Evolutionary conservation across 2,888 invertebrate genomes (phyloP).

Genomic region (Eristalis arbustorum): DNA sequence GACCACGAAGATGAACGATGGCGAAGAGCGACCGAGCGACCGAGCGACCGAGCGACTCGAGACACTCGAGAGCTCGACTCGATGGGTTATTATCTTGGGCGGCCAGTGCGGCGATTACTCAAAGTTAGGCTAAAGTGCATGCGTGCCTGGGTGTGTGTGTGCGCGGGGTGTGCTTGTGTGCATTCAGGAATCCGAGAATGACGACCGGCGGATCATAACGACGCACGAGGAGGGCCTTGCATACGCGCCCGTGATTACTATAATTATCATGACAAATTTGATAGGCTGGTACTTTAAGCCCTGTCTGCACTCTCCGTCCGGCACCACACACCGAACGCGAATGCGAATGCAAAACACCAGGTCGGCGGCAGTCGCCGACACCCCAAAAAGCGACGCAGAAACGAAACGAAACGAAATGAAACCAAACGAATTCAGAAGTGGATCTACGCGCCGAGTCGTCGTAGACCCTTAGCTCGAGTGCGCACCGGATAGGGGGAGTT

Average conservation of each 20-base stretch:
- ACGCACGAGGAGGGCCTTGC: conserved; percentile 36
- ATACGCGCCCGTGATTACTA: conserved; percentile 62
- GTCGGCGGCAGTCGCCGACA: conserved; percentile 44
- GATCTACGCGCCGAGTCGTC: not conserved
- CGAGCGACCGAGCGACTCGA: not conserved
- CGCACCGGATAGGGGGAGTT: conserved; percentile 28
- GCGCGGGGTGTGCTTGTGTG: not conserved
- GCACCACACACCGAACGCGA: not conserved
- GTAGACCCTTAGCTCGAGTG: too few species aligned
- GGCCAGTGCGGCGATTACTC: conserved; percentile 68
- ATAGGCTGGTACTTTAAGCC: conserved; percentile 52
- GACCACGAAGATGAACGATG: not conserved
- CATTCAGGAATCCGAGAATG: not conserved
- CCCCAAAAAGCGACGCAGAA: conserved; percentile 6
- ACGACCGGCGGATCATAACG: conserved; percentile 27
- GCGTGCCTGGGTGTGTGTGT: conserved; percentile 14
- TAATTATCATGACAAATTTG: conserved; percentile 70
- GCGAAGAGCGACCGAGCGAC: not conserved
- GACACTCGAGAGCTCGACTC: too few species aligned
- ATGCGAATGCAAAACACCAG: not conserved
- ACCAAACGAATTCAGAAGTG: not conserved
- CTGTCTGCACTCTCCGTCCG: conserved; percentile 48
- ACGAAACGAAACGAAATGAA: not conserved
- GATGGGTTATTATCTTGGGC: conserved; percentile 67
- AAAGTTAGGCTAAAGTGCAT: conserved; percentile 59